Conservation (phyloP, 2,797 vertebrate species). For the Sebastes diploproa region DNA sequence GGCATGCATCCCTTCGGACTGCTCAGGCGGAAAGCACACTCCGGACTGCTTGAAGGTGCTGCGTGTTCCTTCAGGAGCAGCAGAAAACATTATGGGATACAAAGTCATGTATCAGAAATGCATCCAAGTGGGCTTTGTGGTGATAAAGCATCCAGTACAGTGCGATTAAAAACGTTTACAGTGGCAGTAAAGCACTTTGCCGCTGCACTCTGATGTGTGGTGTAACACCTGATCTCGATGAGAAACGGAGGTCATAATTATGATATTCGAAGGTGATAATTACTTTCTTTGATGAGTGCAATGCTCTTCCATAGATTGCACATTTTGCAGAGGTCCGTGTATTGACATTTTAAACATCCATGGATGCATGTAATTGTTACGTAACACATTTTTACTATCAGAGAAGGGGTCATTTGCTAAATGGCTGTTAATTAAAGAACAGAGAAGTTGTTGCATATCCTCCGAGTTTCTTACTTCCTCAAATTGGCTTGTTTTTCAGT, state of each 20-base stretch:
- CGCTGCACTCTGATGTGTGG: not conserved
- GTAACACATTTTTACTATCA: not conserved
- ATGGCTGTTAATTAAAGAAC: not conserved
- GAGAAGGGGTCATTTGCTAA: not conserved
- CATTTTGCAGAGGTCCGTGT: not conserved
- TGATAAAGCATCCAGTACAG: not conserved
- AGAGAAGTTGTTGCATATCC: not conserved
- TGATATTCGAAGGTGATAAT: not conserved
- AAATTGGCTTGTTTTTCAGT: not conserved
- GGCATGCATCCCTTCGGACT: not conserved
- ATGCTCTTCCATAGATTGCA: not conserved
- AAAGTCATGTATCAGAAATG: not conserved
- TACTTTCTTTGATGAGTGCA: not conserved
- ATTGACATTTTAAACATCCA: not conserved
- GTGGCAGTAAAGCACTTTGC: not conserved
- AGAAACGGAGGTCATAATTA: not conserved
- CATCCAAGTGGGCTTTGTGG: not conserved
- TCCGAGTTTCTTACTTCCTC: constrained; percentile 46
- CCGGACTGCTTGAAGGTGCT: not conserved
- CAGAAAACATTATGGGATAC: not conserved
- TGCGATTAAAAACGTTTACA: not conserved
- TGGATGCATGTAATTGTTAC: not conserved
- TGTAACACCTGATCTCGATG: not conserved
- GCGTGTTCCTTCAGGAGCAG: not conserved
- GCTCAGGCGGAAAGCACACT: not conserved